These are phyloP conservation scores for Drosophila emarginata DNA, from an alignment of 2,888 invertebrate species.

Conservation along the genomic window DNA sequence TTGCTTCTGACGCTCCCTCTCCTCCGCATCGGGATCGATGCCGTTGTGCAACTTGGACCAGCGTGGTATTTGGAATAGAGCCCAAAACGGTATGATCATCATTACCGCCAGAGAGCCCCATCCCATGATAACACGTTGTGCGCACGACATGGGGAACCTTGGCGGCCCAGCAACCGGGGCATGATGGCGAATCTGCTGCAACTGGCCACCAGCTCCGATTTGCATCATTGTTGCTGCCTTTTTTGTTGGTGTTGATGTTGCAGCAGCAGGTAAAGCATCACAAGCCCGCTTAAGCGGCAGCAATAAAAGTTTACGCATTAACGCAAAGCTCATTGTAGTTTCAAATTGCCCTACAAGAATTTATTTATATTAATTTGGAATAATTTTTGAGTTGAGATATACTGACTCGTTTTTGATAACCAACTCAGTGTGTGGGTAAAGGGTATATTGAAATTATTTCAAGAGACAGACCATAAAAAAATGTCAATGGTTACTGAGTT, in stretches of 20 bases:
- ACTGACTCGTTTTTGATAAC: not conserved
- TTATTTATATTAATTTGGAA: not conserved
- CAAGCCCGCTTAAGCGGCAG: constrained; percentile 11
- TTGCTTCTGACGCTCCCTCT: constrained; percentile 10
- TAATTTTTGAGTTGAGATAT: not conserved
- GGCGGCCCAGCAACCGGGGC: constrained; percentile 66
- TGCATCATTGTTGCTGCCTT: not conserved
- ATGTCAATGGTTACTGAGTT: not conserved
- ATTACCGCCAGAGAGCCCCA: constrained; percentile 48
- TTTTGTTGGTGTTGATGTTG: not conserved
- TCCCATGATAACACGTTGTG: constrained; percentile 48
- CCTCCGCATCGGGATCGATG: constrained; percentile 35
- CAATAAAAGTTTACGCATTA: constrained; percentile 27
- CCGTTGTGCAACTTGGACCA: constrained; percentile 60
- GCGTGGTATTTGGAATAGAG: constrained; percentile 49
- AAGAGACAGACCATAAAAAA: not conserved
- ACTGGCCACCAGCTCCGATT: constrained; percentile 12
- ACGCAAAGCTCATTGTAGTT: constrained; percentile 44
- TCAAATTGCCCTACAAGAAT: not conserved
- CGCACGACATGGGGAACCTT: constrained; percentile 52
- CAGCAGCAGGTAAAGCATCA: not conserved
- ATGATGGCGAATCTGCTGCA: constrained; percentile 47
- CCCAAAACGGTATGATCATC: constrained; percentile 68
- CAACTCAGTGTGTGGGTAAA: not conserved
- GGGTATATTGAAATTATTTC: not conserved